Base-by-base conservation (phyloP, 2,888 invertebrate species). In the Craniophora ligustri region DNA sequence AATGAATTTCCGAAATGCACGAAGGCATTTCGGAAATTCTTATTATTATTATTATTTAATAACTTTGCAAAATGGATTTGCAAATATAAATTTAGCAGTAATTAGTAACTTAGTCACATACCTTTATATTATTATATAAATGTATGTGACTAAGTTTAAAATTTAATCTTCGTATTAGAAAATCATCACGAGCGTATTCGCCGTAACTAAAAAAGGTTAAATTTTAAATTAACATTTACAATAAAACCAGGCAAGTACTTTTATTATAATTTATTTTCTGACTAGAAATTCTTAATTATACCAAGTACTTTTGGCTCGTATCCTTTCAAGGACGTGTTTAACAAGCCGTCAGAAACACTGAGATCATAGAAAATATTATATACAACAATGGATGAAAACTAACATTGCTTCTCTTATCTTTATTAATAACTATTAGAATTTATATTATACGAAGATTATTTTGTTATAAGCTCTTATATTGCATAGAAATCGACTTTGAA, bases 251-350 rank as follows among this genome's bases (percentile, higher is more conserved):
- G 7, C 19, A 48, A 64, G 46, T 55, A 50, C 38, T 75, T 84
- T 76, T 70, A 76, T 74, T 79, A 76, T 79, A 77, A 70, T 84
- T 86, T 88, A 85, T 82, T 85, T 84, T 79, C 57, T 78, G 87
- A 87, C 89, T 89, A 88, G 86, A 88, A 87, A 81, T 74, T 59
- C 72, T 79, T 79, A 84, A 80, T 72, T 71, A 79, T 72, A 81
- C 76, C 76, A 81, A 81, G 80, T 76, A 71, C 76, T 80, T 79
- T 82, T 79, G 79, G 82, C 59, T 61, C 62, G 19, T 64, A 49
- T 72, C 66, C 76, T 72, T 61, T 74, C 64, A 63, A 79, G 76
- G 76, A 72, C 59, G 63, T 55, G 55, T 44, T 53, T 58, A 64
- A 58, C 65, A 75, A 78, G 76, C 79, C 69, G 59, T 68, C 70